These are phyloP conservation scores for Miichthys miiuy DNA, from an alignment of 2,797 vertebrate species.

Conservation along the genomic window DNA sequence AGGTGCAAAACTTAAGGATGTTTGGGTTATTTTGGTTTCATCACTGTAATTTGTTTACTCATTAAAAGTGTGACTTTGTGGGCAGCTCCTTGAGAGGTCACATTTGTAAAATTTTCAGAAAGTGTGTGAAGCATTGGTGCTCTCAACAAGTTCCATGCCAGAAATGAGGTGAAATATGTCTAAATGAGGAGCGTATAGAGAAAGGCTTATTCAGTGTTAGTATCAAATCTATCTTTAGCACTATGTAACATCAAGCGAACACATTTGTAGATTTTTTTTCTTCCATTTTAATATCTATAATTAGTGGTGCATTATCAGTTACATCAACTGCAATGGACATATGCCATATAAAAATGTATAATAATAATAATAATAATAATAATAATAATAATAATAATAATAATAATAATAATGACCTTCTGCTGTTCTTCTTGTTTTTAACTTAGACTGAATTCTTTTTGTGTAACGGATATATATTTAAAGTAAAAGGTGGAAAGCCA, in stretches of 20 bases:
- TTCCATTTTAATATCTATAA: background rate
- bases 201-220: background rate
- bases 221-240: background rate
- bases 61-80: slow-evolving; percentile 26
- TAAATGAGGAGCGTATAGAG: slow-evolving; percentile 1
- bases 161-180: background rate
- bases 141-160: background rate
- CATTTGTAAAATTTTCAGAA: background rate
- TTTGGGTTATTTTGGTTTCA: slow-evolving; percentile 25
- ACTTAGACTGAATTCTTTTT: background rate
- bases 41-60: slow-evolving; percentile 24
- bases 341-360: too few relatives aligned
- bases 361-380: too few relatives aligned
- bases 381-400: too few relatives aligned
- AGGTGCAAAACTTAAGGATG: slow-evolving; percentile 24
- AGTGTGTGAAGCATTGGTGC: background rate
- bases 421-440: background rate
- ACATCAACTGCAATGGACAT: background rate
- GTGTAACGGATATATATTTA: background rate
- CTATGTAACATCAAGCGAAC: background rate
- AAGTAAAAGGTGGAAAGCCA: background rate
- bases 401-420: background rate
- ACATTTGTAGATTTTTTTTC: background rate
- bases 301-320: background rate
- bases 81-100: background rate